phyloP scores from a whole-genome alignment of 2,113 vertebrate genomes.

The Crypturellus undulatus region DNA sequence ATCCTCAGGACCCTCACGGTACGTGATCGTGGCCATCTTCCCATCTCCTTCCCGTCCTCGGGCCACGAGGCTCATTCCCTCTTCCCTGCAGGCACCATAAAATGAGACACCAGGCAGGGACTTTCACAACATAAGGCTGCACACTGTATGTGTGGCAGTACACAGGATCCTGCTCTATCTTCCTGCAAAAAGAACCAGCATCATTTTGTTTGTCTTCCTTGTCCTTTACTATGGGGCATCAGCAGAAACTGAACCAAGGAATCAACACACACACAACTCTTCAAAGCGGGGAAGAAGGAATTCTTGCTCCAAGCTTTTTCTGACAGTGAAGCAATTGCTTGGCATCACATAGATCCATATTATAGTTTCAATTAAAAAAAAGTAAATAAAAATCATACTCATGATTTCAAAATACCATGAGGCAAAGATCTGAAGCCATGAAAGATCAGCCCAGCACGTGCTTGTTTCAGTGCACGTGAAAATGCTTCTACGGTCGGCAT shows the following conservation, averaged over 20 bases:
- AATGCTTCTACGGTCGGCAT: neutral
- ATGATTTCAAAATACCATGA: neutral
- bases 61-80: neutral
- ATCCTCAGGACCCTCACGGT: neutral
- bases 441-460: neutral
- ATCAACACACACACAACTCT: neutral
- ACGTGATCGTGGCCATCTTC: fast-evolving
- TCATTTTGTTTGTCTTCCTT: neutral
- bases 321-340: neutral
- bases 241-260: neutral
- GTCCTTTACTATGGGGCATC: neutral
- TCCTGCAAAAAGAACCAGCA: neutral
- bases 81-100: neutral
- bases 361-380: neutral
- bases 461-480: neutral
- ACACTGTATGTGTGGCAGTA: neutral
- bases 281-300: neutral
- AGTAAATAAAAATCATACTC: neutral
- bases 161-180: neutral
- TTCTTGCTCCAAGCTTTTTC: neutral
- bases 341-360: neutral
- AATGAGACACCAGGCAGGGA: neutral
- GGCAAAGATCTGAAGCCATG: neutral
- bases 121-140: neutral
- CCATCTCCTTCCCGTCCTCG: neutral